Conservation (phyloP, 2,888 invertebrate species). For the Tanypteryx hageni region DNA sequence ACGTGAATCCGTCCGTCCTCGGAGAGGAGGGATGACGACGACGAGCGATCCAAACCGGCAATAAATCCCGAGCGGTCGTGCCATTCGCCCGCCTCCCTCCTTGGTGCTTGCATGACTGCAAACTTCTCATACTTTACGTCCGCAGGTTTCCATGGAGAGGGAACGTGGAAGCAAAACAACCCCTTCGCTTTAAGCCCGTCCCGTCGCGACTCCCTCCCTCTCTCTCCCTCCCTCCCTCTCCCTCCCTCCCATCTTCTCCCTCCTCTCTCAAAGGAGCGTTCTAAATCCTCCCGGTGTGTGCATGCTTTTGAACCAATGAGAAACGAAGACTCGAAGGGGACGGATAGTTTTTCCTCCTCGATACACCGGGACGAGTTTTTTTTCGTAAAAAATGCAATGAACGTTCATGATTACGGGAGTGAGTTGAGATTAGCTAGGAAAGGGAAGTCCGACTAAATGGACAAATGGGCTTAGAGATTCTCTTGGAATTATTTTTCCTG, state of each 20-base stretch:
- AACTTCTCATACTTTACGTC: not conserved
- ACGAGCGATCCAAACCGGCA: not conserved
- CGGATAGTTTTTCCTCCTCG: not conserved
- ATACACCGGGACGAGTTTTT: not conserved
- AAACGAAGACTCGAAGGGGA: no score
- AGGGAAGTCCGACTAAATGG: no score
- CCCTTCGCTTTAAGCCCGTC: slow-evolving; percentile 3
- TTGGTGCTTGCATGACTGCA: slow-evolving; percentile 6
- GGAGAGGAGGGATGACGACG: not conserved
- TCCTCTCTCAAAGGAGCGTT: not conserved
- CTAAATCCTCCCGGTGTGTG: not conserved
- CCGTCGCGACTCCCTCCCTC: not conserved
- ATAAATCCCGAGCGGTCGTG: not conserved
- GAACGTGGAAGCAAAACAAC: not conserved
- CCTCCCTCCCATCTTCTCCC: not conserved
- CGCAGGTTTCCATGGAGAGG: not conserved
- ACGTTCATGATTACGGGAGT: no score
- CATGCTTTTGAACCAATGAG: not conserved
- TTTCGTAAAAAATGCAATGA: not conserved
- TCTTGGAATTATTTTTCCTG: no score
- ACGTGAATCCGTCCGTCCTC: not conserved
- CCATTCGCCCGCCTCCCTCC: not conserved
- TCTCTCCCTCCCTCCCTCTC: not conserved
- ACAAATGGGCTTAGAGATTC: no score
- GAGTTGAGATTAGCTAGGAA: no score